A percentile compares a stretch with the other conserved stretches of the same genome.
Evolutionary conservation across 2,113 vertebrate species (phyloP).

Genomic region (Oriolus oriolus): DNA sequence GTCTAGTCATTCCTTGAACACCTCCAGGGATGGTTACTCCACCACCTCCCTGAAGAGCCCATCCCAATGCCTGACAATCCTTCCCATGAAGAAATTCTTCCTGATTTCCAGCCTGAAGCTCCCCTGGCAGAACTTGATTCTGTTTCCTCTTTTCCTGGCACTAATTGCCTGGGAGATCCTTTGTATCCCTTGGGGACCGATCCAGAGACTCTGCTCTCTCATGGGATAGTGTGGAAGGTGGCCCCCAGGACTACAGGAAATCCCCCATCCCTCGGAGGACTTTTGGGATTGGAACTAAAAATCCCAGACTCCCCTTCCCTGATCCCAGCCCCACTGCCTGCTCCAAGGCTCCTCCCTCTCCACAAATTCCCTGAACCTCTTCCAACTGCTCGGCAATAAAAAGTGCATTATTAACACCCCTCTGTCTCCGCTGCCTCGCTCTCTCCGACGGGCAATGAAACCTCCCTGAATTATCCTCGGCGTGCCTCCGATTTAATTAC

Average conservation of each 20-base stretch:
- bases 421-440: neutral
- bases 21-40: neutral
- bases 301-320: neutral
- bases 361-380: neutral
- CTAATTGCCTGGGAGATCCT: neutral
- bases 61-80: neutral
- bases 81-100: neutral
- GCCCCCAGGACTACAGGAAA: neutral
- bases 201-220: fast-evolving
- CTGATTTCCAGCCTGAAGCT: neutral
- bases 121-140: neutral
- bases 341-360: neutral
- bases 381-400: neutral
- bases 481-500: slow-evolving; percentile 53
- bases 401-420: slow-evolving; percentile 35
- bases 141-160: neutral
- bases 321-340: neutral
- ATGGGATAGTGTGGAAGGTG: too few species aligned
- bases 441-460: slow-evolving; percentile 36
- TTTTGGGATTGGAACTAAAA: neutral
- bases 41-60: neutral
- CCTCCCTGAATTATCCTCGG: slow-evolving; percentile 38
- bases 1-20: neutral
- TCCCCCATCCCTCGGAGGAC: neutral
- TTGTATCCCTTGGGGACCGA: neutral